Conservation (phyloP, 2,888 invertebrate genomes). For the Stenodera caucasica region DNA sequence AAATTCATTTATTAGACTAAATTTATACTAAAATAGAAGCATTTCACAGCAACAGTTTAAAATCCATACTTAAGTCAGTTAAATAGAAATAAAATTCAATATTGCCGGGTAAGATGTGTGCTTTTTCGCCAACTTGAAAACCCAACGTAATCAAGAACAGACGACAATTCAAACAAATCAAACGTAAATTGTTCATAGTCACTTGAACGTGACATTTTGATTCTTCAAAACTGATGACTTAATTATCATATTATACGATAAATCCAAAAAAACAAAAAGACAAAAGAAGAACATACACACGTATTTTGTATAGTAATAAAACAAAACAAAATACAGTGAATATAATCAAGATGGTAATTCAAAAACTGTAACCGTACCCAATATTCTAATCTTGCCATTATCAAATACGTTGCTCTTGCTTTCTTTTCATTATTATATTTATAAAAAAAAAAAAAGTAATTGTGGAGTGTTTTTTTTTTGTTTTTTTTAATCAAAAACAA, state of each 20-base stretch:
- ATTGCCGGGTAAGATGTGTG: too few species aligned
- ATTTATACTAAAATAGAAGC: too few species aligned
- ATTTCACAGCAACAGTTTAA: too few species aligned
- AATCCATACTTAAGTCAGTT: too few species aligned
- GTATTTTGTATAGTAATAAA: too few species aligned
- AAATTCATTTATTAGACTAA: too few species aligned
- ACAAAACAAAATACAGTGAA: too few species aligned
- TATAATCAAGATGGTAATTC: conserved; percentile 3
- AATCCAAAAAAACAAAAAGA: not conserved
- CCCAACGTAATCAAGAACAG: too few species aligned
- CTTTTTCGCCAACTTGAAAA: too few species aligned
- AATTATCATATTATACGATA: conserved; percentile 7
- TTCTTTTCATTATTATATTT: not conserved
- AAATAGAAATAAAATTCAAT: too few species aligned
- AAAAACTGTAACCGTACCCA: not conserved
- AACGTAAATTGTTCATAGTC: not conserved
- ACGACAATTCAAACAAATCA: not conserved
- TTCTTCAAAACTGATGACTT: conserved; percentile 13
- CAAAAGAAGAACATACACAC: too few species aligned
- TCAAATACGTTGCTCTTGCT: not conserved
- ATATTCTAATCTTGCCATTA: not conserved
- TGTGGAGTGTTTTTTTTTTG: not conserved
- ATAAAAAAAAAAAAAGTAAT: conserved; percentile 1
- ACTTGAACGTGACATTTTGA: conserved; percentile 18
- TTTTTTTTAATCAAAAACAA: too few species aligned